Evolutionary conservation across 2,888 invertebrate species (phyloP), one percentile per base, ranked within the genome.

Genomic region (Matsumyia berberina): DNA sequence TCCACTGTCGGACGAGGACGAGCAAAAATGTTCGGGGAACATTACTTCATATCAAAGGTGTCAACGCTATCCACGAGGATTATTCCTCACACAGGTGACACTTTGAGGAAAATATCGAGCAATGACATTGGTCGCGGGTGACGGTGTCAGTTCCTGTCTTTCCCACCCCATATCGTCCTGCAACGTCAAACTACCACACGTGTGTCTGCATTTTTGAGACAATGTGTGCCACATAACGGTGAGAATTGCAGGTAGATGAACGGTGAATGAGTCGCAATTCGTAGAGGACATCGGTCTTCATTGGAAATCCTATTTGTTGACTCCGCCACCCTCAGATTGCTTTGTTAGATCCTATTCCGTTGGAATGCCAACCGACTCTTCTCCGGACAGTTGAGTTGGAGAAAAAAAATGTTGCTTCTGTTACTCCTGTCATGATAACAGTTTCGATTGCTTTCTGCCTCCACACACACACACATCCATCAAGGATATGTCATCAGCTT

Each of bases 271-370:
- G 58, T 49, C 39, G 49, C 24, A 24, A 79, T 64, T 37, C 62
- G 31, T 55, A 49, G 37, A 42, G 69, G 69, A 81, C 74, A 74
- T 76, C 57, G 57, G 76, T 70, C 69, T 81, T 76, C 62, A 81
- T 81, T 24, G 69, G 33, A 49, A 31, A 73, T 66, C 42, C 58
- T 72, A 24, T 58, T 55, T 72, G 39, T 37, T 53, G 33, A n/a
- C 17, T 17, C 7, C n/a, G n/a, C 12, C 17, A 19, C 15, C 35
- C 19, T n/a, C 51, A 74, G 51, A 72, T 24, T 24, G 24, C 24
- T n/a, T n/a, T n/a, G n/a, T n/a, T n/a, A n/a, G n/a, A n/a, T n/a
- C n/a, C 24, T 24, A 24, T 24, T 24, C 24, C 24, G 4, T 24
- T 4, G 24, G 24, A 24, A 24, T 24, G 24, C 4, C 5, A n/a